phyloP scores from a whole-genome alignment of 2,888 invertebrate genomes.

The Lasius fuliginosus region DNA sequence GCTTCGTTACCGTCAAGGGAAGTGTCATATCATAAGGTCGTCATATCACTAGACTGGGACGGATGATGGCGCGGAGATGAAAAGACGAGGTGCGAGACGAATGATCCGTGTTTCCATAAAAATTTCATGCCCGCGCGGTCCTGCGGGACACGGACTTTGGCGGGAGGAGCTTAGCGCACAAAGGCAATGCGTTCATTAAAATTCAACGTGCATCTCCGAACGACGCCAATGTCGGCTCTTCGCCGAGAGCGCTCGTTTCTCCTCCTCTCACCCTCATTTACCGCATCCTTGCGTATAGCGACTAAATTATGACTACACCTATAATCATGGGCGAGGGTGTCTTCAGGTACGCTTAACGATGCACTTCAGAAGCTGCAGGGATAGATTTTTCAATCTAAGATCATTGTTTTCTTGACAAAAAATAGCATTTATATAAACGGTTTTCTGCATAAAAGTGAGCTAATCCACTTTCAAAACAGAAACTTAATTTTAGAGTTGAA shows the following conservation, averaged over 20 bases:
- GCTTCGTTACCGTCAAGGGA: slow-evolving; percentile 24
- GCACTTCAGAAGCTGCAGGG: neutral
- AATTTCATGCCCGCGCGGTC: slow-evolving; percentile 68
- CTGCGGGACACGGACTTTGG: slow-evolving; percentile 55
- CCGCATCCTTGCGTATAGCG: neutral
- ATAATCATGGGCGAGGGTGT: neutral
- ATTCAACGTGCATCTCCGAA: slow-evolving; percentile 74
- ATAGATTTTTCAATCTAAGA: neutral
- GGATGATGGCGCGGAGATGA: slow-evolving; percentile 7
- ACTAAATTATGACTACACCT: slow-evolving; percentile 25
- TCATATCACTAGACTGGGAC: slow-evolving; percentile 21
- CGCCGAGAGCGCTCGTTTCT: slow-evolving; percentile 21
- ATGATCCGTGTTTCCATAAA: slow-evolving; percentile 75
- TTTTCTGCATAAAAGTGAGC: neutral
- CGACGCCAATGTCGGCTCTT: slow-evolving; percentile 61
- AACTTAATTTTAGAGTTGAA: neutral
- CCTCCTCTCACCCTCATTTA: neutral
- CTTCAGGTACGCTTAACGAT: neutral
- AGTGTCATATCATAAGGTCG: slow-evolving; percentile 30
- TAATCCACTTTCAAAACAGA: neutral
- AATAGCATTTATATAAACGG: neutral
- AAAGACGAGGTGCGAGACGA: slow-evolving; percentile 41
- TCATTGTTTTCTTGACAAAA: neutral
- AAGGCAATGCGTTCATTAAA: slow-evolving; percentile 79
- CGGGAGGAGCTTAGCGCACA: slow-evolving; percentile 70